phyloP scores from a whole-genome alignment of 2,888 invertebrate species.

The Xestia xanthographa region DNA sequence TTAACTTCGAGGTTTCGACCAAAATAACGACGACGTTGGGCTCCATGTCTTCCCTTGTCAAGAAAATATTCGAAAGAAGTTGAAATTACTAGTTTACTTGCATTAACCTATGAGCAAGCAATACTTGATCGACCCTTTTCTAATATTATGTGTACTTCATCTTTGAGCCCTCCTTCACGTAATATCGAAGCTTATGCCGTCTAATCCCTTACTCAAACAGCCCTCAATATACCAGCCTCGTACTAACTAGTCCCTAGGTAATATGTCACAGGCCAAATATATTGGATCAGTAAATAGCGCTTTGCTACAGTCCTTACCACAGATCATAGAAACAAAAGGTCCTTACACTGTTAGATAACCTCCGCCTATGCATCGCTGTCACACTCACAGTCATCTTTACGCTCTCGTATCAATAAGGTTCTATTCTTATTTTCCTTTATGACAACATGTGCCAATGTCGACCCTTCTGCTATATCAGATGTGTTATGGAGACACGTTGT shows the following conservation, averaged over 20 bases:
- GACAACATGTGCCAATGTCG: background rate
- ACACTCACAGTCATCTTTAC: background rate
- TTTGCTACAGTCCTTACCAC: background rate
- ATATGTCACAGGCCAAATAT: background rate
- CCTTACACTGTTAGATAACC: background rate
- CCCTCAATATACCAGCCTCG: background rate
- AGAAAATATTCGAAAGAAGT: background rate
- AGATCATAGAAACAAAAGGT: no score
- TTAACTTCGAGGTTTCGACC: background rate
- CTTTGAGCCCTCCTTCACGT: background rate
- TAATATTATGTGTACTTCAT: background rate
- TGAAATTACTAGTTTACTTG: background rate
- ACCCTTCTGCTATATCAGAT: background rate
- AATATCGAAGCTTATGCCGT: conserved; percentile 9
- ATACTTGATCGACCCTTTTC: background rate
- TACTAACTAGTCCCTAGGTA: background rate
- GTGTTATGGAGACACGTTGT: background rate
- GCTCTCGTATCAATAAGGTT: background rate
- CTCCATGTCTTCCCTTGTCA: background rate
- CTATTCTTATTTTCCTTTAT: background rate
- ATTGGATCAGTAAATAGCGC: background rate
- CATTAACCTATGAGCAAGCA: background rate
- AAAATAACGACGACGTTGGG: background rate
- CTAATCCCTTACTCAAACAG: conserved; percentile 2
- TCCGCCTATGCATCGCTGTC: background rate